Evolutionary conservation across 2,113 vertebrate species (phyloP).

Genomic region (Melanotaenia duboulayi): DNA sequence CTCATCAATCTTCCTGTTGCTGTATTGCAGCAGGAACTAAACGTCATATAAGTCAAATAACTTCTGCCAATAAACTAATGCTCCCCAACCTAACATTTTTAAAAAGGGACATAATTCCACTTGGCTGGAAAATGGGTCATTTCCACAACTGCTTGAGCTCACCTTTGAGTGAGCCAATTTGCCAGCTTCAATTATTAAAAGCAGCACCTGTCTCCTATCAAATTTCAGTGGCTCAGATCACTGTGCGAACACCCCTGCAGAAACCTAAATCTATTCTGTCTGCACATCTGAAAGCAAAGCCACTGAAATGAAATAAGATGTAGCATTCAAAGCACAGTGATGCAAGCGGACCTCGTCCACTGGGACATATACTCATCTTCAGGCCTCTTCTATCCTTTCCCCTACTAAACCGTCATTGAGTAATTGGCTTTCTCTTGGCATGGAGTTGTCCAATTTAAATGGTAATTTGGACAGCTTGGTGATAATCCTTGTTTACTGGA

Average conservation of each 20-base stretch:
- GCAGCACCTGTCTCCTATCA: constrained; percentile 69
- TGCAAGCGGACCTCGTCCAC: constrained; percentile 33
- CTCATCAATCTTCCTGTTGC: constrained; percentile 6
- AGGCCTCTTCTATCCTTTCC: constrained; percentile 14
- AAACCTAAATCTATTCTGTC: constrained; percentile 33
- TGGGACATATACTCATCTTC: constrained; percentile 32
- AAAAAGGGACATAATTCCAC: constrained; percentile 47
- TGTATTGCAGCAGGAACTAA: constrained; percentile 4
- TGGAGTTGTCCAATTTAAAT: constrained; percentile 80
- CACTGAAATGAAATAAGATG: constrained; percentile 39
- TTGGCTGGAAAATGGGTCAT: constrained; percentile 62
- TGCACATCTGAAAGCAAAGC: constrained; percentile 52
- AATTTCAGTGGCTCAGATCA: constrained; percentile 51
- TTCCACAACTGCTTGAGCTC: constrained; percentile 45
- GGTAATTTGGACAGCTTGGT: constrained; percentile 74
- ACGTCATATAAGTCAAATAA: constrained; percentile 9
- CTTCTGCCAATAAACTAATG: constrained; percentile 45
- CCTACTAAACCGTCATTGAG: constrained; percentile 51
- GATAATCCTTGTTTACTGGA: constrained; percentile 60
- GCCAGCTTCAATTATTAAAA: constrained; percentile 73
- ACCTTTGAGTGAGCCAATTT: constrained; percentile 70
- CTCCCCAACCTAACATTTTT: constrained; percentile 20
- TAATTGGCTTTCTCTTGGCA: constrained; percentile 76
- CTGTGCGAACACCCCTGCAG: constrained; percentile 16
- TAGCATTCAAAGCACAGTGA: constrained; percentile 32